These are phyloP conservation scores for Tridacna crocea DNA, from an alignment of 2,888 invertebrate genomes.

Conservation along the genomic window DNA sequence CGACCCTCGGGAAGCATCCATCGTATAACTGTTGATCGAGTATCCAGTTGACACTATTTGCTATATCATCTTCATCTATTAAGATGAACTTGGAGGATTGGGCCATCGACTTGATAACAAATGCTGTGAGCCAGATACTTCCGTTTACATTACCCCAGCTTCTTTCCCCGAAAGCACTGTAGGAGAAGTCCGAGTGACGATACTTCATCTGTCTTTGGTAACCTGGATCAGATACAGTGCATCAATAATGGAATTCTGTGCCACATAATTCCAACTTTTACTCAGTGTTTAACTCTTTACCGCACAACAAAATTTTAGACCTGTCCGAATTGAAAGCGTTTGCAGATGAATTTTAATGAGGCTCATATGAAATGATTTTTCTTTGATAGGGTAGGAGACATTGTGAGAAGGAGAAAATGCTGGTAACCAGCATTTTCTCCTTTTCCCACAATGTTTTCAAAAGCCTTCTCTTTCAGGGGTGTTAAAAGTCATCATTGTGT, in stretches of 20 bases:
- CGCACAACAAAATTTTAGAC: neutral
- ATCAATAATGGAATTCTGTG: no score
- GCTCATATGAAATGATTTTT: no score
- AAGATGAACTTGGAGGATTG: constrained; percentile 85
- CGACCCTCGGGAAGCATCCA: constrained; percentile 84
- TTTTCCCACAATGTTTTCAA: neutral
- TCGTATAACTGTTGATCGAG: neutral
- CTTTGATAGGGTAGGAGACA: no score
- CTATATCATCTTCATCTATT: constrained; percentile 87
- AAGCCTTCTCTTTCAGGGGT: no score
- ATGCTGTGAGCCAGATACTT: constrained; percentile 88
- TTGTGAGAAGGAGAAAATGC: neutral
- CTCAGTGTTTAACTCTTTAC: neutral
- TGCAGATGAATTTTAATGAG: no score
- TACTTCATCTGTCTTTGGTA: constrained; percentile 97
- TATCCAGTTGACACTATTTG: constrained; percentile 18
- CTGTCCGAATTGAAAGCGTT: neutral
- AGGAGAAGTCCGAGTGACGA: constrained; percentile 85
- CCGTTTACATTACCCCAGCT: constrained; percentile 65
- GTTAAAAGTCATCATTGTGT: no score
- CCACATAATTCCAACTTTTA: neutral
- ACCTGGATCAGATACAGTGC: constrained; percentile 84
- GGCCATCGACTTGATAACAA: constrained; percentile 89
- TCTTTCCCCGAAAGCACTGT: constrained; percentile 81
- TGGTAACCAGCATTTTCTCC: constrained; percentile 1